Evolutionary conservation across 2,888 invertebrate genomes (phyloP), one percentile per base, ranked within the genome.

Genomic region (Lasius fuliginosus): DNA sequence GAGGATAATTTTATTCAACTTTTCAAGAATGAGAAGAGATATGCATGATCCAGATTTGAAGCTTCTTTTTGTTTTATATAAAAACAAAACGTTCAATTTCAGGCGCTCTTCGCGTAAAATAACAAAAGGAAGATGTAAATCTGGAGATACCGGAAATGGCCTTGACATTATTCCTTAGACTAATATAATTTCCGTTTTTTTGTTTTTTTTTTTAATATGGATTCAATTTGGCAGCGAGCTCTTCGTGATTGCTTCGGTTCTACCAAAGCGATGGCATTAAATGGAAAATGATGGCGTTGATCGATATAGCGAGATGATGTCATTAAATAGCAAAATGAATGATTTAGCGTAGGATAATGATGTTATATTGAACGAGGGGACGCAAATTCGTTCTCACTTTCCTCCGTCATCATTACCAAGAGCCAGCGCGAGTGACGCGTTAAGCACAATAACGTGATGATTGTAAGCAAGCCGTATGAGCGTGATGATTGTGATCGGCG

Each of bases 371-470:
- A 79, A 69, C 11, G 30, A 53, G 18, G 23, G 23, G 40, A 53
- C 36, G 46, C 69, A 33, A 23, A 42, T 23, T 81, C 79, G 79
- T 81, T 81, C 79, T 81, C 79, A 49, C 46, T 71, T 71, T 33
- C 79, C 60, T 62, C 71, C 71, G 71, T 81, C 79, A 71, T 81
- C 46, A 60, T 81, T 36, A 60, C 18, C 33, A 69, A 69, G 71
- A 81, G 60, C 56, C 60, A 69, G 71, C 60, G 60, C 60, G 71
- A 71, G 58, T 60, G 60, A 69, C 69, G 79, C 71, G 71, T 81
- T 62, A 81, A 81, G 79, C 79, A 71, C 79, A 81, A 81, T 81
- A 71, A 71, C 69, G 36, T 81, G 71, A 62, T 81, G 18, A 81
- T 60, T 60, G 18, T 81, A 81, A 81, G 79, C 79, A 81, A 71